Conservation (phyloP, 1,140 invertebrate species). For the Drosophila virilis region DNA sequence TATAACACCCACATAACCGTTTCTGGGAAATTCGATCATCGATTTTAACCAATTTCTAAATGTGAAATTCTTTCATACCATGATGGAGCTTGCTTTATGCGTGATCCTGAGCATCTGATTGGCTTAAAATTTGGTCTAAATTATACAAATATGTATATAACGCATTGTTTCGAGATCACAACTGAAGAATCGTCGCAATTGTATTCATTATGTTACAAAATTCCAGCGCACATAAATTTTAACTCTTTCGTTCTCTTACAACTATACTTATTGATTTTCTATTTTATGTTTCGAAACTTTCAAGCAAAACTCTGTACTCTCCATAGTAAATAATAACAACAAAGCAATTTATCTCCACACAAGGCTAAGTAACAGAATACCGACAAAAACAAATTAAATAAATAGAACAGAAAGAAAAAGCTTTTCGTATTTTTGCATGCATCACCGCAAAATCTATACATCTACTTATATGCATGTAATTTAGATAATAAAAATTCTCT, state of each 20-base stretch:
- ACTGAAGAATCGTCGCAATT: slow-evolving; percentile 35
- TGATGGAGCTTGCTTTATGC: slow-evolving; percentile 41
- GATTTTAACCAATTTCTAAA: slow-evolving; percentile 37
- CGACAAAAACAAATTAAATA: slow-evolving; percentile 20
- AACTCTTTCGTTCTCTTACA: slow-evolving; percentile 44
- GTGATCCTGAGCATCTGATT: slow-evolving; percentile 43
- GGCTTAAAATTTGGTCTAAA: slow-evolving; percentile 19
- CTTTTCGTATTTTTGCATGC: slow-evolving; percentile 62
- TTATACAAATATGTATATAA: not conserved
- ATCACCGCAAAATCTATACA: slow-evolving; percentile 17
- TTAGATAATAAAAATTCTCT: slow-evolving; percentile 18
- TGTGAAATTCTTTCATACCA: slow-evolving; percentile 41
- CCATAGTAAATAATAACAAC: slow-evolving; percentile 64
- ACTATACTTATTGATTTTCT: slow-evolving; percentile 38
- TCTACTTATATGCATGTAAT: slow-evolving; percentile 33
- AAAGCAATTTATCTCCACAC: slow-evolving; percentile 75
- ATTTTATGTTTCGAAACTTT: slow-evolving; percentile 32
- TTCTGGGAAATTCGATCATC: slow-evolving; percentile 27
- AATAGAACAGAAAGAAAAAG: slow-evolving; percentile 23
- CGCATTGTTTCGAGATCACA: slow-evolving; percentile 35
- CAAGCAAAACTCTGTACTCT: slow-evolving; percentile 76
- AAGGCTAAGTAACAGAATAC: slow-evolving; percentile 72
- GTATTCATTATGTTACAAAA: slow-evolving; percentile 30
- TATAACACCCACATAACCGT: slow-evolving; percentile 33
- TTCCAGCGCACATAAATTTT: slow-evolving; percentile 55